phyloP scores from a whole-genome alignment of 2,113 vertebrate species.

The Podiceps cristatus region DNA sequence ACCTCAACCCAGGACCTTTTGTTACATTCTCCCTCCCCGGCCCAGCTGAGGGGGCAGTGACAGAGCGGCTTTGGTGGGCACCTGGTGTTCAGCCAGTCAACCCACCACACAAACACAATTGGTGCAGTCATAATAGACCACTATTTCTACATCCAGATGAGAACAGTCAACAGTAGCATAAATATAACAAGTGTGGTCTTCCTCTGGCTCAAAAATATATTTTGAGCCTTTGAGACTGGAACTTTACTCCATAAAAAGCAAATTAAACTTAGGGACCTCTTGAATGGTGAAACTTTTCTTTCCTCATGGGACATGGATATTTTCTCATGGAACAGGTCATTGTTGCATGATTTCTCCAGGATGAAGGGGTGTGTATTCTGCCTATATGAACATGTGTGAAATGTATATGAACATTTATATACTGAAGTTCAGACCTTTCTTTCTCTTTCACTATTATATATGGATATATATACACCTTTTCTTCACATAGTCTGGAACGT shows the following conservation, averaged over 20 bases:
- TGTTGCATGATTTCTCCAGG: not conserved
- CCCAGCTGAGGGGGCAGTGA: not conserved
- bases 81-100: not conserved
- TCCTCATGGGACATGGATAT: not conserved
- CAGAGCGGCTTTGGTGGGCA: not conserved
- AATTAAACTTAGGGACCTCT: not conserved
- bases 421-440: not conserved
- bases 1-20: accelerated
- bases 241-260: not conserved
- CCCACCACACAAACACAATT: not conserved
- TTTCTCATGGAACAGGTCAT: not conserved
- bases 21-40: not conserved
- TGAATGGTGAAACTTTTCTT: not conserved
- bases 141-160: not conserved
- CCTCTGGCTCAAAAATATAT: not conserved
- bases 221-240: not conserved
- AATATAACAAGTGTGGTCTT: not conserved
- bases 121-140: not conserved
- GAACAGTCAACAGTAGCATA: not conserved
- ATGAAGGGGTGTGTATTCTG: not conserved
- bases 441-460: not conserved
- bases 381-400: not conserved
- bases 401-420: not conserved
- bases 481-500: not conserved
- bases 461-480: not conserved